A percentile compares a stretch with the other conserved stretches of the same genome.
These are phyloP conservation scores for Hymenopus coronatus DNA, from an alignment of 2,888 invertebrate species.

Conservation along the genomic window DNA sequence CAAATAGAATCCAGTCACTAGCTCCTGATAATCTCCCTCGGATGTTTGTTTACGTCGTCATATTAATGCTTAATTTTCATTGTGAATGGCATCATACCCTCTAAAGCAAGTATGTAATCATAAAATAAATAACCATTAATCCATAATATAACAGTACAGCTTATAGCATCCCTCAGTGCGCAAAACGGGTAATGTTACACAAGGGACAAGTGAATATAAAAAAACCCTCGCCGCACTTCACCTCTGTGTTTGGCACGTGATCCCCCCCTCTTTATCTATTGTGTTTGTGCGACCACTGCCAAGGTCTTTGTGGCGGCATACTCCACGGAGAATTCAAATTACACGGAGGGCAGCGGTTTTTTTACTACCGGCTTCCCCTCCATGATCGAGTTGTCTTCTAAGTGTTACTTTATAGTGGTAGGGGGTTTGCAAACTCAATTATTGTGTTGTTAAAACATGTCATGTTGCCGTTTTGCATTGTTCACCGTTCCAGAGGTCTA, in stretches of 20 bases:
- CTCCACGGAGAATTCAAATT: not conserved
- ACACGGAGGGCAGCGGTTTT: not conserved
- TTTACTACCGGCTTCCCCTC: not conserved
- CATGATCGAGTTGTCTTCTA: not conserved
- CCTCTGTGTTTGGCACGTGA: not conserved
- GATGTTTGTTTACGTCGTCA: too few species aligned
- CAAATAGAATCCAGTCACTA: too few species aligned
- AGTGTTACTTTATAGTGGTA: not conserved
- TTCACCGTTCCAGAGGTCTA: too few species aligned
- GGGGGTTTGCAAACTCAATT: too few species aligned
- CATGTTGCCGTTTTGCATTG: too few species aligned
- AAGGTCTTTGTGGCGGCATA: not conserved
- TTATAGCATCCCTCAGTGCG: not conserved
- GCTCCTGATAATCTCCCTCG: too few species aligned
- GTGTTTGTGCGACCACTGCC: not conserved
- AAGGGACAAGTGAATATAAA: not conserved
- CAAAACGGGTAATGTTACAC: not conserved
- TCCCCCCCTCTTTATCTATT: not conserved
- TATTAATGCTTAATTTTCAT: too few species aligned
- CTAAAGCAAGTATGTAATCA: too few species aligned
- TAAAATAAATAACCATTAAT: too few species aligned
- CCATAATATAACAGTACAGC: too few species aligned
- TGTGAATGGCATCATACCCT: too few species aligned
- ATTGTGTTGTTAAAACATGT: too few species aligned
- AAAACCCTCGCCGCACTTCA: not conserved